Conservation (phyloP, 2,113 vertebrate species). For the Mirza zaza region DNA sequence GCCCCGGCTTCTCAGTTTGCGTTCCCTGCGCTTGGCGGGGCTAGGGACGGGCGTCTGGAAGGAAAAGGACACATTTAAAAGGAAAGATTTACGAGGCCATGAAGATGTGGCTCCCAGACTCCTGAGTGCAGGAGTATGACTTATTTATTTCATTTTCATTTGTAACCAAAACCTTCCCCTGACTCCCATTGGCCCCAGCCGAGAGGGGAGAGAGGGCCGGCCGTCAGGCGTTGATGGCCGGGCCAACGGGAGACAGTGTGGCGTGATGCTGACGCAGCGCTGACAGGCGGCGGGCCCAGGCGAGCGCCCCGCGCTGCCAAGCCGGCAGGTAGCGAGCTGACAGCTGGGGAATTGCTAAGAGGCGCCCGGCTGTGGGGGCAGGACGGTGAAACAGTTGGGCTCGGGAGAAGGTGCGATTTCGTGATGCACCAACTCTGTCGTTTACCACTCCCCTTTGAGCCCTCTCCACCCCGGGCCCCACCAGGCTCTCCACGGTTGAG, state of each 20-base stretch:
- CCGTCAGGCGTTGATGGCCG: slow-evolving; percentile 70
- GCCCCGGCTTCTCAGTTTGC: slow-evolving; percentile 24
- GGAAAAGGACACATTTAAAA: slow-evolving; percentile 73
- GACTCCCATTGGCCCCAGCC: slow-evolving; percentile 74
- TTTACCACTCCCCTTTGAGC: neutral
- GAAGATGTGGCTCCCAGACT: slow-evolving; percentile 70
- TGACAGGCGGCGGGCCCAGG: slow-evolving; percentile 68
- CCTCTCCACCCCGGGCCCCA: neutral
- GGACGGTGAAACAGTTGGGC: slow-evolving; percentile 43
- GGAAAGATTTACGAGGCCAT: slow-evolving; percentile 70
- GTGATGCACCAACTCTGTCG: neutral
- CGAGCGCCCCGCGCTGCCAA: slow-evolving; percentile 61
- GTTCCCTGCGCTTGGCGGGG: slow-evolving; percentile 34
- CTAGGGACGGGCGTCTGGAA: neutral
- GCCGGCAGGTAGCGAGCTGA: slow-evolving; percentile 71
- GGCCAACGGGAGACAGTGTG: slow-evolving; percentile 76
- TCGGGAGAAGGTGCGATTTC: neutral
- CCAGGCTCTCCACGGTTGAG: neutral
- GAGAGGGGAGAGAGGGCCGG: slow-evolving; percentile 68
- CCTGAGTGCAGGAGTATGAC: slow-evolving; percentile 60
- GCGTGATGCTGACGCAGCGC: slow-evolving; percentile 79
- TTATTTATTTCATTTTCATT: slow-evolving; percentile 77
- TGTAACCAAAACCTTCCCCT: slow-evolving; percentile 70
- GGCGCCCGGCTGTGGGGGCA: slow-evolving; percentile 56
- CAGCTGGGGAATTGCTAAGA: slow-evolving; percentile 71